These are phyloP conservation scores for Sorex fumeus DNA, from an alignment of 2,113 vertebrate genomes.

Conservation along the genomic window DNA sequence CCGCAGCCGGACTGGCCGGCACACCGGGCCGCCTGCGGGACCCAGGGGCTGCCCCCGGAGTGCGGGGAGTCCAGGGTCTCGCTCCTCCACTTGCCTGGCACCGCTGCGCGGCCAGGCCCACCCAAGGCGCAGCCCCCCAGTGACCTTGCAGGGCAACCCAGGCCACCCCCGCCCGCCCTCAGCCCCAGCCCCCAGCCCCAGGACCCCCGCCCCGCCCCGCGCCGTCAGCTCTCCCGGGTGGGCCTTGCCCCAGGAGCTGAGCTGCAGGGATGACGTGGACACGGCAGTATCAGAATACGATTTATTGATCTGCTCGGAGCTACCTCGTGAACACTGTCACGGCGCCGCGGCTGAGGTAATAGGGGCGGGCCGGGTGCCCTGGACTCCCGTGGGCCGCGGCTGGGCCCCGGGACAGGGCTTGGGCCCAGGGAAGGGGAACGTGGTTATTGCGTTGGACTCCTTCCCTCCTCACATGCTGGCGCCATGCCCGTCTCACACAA, in stretches of 20 bases:
- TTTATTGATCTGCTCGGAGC: slow-evolving; percentile 89
- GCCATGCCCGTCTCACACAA: background rate
- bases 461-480: background rate
- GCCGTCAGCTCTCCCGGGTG: background rate
- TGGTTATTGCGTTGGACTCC: slow-evolving; percentile 78
- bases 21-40: too few relatives aligned
- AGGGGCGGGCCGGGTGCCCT: slow-evolving; percentile 57
- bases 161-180: too few relatives aligned
- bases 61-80: too few relatives aligned
- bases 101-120: too few relatives aligned
- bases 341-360: slow-evolving; percentile 89
- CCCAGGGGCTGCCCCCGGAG: too few relatives aligned
- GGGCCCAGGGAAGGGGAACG: slow-evolving; percentile 16
- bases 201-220: too few relatives aligned
- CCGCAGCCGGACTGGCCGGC: too few relatives aligned
- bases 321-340: slow-evolving; percentile 87
- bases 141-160: background rate
- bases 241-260: background rate
- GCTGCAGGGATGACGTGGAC: slow-evolving; percentile 29
- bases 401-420: background rate
- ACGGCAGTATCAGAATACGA: slow-evolving; percentile 87
- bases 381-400: background rate
- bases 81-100: too few relatives aligned
- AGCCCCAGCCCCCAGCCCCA: too few relatives aligned
- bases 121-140: too few relatives aligned